These are phyloP conservation scores for Procambarus clarkii DNA, from an alignment of 1,140 invertebrate genomes.

Conservation along the genomic window DNA sequence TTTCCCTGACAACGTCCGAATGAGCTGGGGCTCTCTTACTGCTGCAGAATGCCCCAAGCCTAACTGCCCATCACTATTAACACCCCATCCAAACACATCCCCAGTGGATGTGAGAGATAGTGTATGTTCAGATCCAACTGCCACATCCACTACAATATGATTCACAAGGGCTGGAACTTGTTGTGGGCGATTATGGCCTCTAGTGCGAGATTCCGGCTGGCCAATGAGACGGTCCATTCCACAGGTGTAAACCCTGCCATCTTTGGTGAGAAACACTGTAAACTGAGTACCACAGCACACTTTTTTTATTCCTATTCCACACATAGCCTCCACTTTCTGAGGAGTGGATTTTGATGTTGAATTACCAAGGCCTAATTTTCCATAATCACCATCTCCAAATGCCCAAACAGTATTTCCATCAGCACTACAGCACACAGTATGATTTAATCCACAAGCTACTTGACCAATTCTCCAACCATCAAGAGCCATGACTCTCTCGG, in stretches of 20 bases:
- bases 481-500: conserved; percentile 79
- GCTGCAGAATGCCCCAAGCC: conserved; percentile 80
- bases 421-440: conserved; percentile 81
- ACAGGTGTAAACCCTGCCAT: conserved; percentile 81
- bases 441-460: conserved; percentile 82
- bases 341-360: conserved; percentile 79
- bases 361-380: conserved; percentile 81
- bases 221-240: conserved; percentile 81
- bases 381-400: conserved; percentile 84
- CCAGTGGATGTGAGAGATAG: conserved; percentile 80
- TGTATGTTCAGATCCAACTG: conserved; percentile 82
- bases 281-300: conserved; percentile 82
- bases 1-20: conserved; percentile 79
- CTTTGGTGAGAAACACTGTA: conserved; percentile 81
- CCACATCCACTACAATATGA: conserved; percentile 80
- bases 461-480: conserved; percentile 77
- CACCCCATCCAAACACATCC: conserved; percentile 83
- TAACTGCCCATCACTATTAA: conserved; percentile 82
- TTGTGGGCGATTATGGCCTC: conserved; percentile 77
- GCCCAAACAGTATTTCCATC: conserved; percentile 82
- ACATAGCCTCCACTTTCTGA: conserved; percentile 79
- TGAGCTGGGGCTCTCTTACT: conserved; percentile 79
- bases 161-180: conserved; percentile 77
- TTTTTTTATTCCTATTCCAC: conserved; percentile 80
- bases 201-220: conserved; percentile 77